phyloP scores from a whole-genome alignment of 2,888 invertebrate species.

The Cordilura impudica region DNA sequence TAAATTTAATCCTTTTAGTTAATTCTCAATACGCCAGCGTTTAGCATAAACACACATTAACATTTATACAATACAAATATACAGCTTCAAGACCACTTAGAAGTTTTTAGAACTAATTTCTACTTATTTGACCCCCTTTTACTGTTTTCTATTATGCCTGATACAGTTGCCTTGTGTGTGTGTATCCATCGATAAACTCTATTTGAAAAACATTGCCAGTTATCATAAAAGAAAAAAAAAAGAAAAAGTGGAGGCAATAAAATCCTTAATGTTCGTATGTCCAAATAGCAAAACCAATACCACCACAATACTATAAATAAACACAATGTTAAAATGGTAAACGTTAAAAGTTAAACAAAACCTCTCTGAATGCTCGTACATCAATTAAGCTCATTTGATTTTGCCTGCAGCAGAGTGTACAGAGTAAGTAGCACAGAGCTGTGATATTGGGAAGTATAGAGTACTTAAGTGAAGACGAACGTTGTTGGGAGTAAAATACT shows the following conservation, averaged over 20 bases:
- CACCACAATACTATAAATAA: constrained; percentile 42
- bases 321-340: constrained; percentile 57
- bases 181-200: constrained; percentile 42
- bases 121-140: constrained; percentile 56
- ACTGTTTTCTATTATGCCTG: not conserved
- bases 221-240: constrained; percentile 25
- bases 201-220: constrained; percentile 55
- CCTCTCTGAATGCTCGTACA: constrained; percentile 75
- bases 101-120: constrained; percentile 55
- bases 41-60: too few species aligned
- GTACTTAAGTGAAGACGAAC: too few species aligned
- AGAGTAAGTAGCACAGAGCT: not conserved
- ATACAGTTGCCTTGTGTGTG: not conserved
- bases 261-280: constrained; percentile 46
- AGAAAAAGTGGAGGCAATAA: constrained; percentile 56
- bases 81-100: constrained; percentile 48
- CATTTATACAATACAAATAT: constrained; percentile 17
- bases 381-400: constrained; percentile 72
- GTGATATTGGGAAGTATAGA: too few species aligned
- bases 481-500: too few species aligned
- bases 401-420: not conserved
- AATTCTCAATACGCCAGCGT: too few species aligned
- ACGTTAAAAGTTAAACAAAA: constrained; percentile 58
- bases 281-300: constrained; percentile 43
- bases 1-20: too few species aligned